Evolutionary conservation across 2,113 vertebrate genomes (phyloP).

Genomic region (Cheirogaleus medius): DNA sequence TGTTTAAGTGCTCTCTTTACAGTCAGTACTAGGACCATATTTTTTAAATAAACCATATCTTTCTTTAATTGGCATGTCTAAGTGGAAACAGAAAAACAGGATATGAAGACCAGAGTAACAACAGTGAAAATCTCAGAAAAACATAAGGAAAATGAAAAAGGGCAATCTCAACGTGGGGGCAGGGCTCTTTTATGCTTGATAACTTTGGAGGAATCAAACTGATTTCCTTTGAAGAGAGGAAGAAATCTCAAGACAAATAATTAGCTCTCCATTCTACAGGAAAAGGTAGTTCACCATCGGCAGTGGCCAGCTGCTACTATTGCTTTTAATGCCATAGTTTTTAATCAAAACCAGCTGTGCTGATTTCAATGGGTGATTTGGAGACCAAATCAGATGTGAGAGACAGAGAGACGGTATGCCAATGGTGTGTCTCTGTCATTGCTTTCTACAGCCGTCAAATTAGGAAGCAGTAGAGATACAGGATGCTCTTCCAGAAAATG

Average conservation of each 20-base stretch:
- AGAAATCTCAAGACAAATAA: conserved; percentile 45
- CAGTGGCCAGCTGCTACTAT: neutral
- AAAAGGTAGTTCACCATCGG: conserved; percentile 33
- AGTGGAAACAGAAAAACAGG: conserved; percentile 65
- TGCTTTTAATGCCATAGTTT: neutral
- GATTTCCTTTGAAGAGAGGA: conserved; percentile 55
- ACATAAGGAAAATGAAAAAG: conserved; percentile 54
- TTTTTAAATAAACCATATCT: conserved; percentile 74
- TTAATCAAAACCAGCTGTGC: conserved; percentile 27
- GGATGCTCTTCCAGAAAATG: neutral
- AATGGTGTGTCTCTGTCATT: neutral
- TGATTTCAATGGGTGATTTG: neutral
- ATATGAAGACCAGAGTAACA: conserved; percentile 52
- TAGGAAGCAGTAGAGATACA: neutral
- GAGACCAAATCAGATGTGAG: neutral
- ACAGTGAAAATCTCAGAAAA: conserved; percentile 30
- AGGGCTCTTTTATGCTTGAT: conserved; percentile 30
- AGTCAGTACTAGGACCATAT: conserved; percentile 53
- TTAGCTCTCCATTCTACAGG: conserved; percentile 10
- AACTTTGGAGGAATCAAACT: conserved; percentile 40
- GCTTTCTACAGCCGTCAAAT: neutral
- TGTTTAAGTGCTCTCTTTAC: conserved; percentile 61
- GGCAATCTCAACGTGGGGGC: neutral
- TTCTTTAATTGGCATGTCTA: conserved; percentile 67
- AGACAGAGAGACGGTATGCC: neutral